Base-by-base conservation (phyloP, 2,888 invertebrate genomes). In the Oligia strigilis region DNA sequence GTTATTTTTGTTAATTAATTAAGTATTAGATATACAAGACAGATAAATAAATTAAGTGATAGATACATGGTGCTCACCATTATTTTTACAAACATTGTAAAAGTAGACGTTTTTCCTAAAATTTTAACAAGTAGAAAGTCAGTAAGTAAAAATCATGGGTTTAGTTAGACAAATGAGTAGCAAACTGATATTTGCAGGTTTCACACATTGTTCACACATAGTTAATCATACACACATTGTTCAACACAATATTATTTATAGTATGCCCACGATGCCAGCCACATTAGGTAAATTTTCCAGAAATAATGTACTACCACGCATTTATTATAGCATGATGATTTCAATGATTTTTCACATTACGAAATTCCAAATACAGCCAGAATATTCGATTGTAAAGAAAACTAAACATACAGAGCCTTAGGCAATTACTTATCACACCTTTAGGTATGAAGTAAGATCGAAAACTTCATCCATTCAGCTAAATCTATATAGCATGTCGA, bases 401-500 rank as follows among this genome's bases (percentile, higher is more conserved):
- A 0, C 1, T 29, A 9, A 52, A 11, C 4, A 29, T 52, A 72
- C 6, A 55, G 64, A 49, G 0, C 3, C 36, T 0, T 29, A 29
- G n/a, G 3, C 17, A 40, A 60, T 55, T 55, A 65, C 14, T 66
- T 40, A 73, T 55, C 19, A 52, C 13, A 82, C 4, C 17, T 40
- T n/a, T 49, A 72, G 11, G 17, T 64, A 64, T 19, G 29, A 64
- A 36, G 60, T 74, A 71, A 72, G 71, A 77, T 80, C 36, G 49
- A 81, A 72, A 52, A 58, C 67, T 81, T 76, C 36, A 64, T 19
- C 49, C 72, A 72, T 64, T 74, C 72, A 52, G 58, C 75, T 65
- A 80, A 84, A 84, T 86, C 88, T 75, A 78, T 75, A 77, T 78
- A 82, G 81, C 72, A 75, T 71, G 82, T 67, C 83, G 75, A 71